phyloP scores from a whole-genome alignment of 2,888 invertebrate genomes.

The Dynastes grantii region DNA sequence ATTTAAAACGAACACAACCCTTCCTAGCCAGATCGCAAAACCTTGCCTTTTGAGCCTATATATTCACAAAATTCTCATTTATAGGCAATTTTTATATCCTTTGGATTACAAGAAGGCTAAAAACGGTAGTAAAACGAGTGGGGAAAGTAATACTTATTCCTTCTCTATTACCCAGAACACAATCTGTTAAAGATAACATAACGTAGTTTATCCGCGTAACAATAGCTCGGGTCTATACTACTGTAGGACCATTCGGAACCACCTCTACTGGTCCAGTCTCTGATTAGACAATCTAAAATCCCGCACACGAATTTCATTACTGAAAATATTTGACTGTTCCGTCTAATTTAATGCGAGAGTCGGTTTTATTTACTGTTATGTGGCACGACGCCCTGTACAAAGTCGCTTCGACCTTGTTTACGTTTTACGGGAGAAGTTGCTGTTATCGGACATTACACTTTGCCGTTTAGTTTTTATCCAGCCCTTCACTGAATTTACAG shows the following conservation, averaged over 20 bases:
- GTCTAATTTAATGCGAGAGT: constrained; percentile 45
- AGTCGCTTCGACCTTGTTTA: constrained; percentile 43
- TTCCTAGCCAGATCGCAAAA: too few relatives aligned
- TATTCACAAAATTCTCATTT: constrained; percentile 7
- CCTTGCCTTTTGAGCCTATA: not conserved
- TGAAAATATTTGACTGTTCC: constrained; percentile 48
- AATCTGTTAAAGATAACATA: constrained; percentile 20
- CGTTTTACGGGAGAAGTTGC: constrained; percentile 44
- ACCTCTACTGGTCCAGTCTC: constrained; percentile 29
- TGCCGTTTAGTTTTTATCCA: constrained; percentile 47
- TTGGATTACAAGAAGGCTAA: not conserved
- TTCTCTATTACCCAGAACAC: constrained; percentile 12
- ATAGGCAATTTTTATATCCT: not conserved
- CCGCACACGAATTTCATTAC: constrained; percentile 50
- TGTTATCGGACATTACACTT: constrained; percentile 46
- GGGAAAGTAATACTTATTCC: not conserved
- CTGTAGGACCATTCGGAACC: constrained; percentile 23
- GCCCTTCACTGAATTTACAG: constrained; percentile 35
- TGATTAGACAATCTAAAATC: constrained; percentile 51
- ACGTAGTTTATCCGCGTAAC: constrained; percentile 24
- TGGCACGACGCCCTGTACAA: constrained; percentile 28
- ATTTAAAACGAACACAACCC: too few relatives aligned
- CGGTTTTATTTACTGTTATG: constrained; percentile 48
- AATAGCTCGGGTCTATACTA: constrained; percentile 23
- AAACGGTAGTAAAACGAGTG: not conserved